phyloP scores from a whole-genome alignment of 2,888 invertebrate genomes.

The Pomacea canaliculata region DNA sequence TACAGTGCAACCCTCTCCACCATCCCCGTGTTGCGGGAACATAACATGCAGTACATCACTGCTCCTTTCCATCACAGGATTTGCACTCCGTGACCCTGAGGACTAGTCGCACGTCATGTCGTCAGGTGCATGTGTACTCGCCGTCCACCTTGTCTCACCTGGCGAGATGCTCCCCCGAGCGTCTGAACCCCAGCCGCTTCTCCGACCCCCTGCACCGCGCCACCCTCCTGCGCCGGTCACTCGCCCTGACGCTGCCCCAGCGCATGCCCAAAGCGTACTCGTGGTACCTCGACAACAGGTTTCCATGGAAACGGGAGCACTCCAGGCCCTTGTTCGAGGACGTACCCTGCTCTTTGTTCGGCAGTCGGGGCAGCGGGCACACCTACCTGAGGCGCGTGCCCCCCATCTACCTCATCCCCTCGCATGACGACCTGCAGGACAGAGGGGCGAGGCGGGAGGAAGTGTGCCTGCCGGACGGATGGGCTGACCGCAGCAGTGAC shows the following conservation, averaged over 20 bases:
- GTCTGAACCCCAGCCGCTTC: conserved; percentile 21
- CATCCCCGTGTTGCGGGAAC: not conserved
- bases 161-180: not conserved
- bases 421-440: not conserved
- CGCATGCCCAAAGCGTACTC: conserved; percentile 13
- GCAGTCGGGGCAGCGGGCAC: not conserved
- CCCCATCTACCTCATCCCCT: not conserved
- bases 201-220: conserved; percentile 17
- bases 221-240: not conserved
- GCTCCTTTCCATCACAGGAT: too few species aligned
- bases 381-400: not conserved
- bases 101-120: too few species aligned
- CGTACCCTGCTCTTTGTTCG: conserved; percentile 6
- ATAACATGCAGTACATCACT: too few species aligned
- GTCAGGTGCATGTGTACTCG: too few species aligned
- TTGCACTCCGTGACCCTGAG: too few species aligned
- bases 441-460: not conserved
- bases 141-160: too few species aligned
- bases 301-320: conserved; percentile 7
- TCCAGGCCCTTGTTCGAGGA: not conserved
- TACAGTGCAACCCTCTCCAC: conserved; percentile 10
- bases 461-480: not conserved
- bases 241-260: not conserved
- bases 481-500: not conserved
- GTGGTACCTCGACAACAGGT: conserved; percentile 18